A percentile compares a stretch with the other conserved stretches of the same genome.
phyloP scores from a whole-genome alignment of 2,797 vertebrate species.

The Linurgus olivaceus region DNA sequence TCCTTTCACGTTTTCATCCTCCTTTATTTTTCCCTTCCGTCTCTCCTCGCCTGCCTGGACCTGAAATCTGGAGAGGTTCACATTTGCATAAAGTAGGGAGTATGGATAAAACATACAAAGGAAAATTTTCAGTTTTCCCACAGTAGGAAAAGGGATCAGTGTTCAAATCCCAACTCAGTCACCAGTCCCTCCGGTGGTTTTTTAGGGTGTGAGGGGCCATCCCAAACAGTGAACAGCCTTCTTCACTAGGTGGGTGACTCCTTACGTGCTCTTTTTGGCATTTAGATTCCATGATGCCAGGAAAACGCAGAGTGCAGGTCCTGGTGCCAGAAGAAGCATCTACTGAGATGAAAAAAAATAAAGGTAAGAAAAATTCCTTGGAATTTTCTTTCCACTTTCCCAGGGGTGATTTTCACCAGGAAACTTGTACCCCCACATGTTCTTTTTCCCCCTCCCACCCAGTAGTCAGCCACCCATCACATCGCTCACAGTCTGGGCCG shows the following conservation, averaged over 20 bases:
- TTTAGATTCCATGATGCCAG: constrained; percentile 77
- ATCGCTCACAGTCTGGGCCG: constrained; percentile 82
- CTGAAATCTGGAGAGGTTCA: neutral
- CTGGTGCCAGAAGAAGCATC: constrained; percentile 16
- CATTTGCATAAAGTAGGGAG: neutral
- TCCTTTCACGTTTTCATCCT: neutral
- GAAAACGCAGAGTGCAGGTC: constrained; percentile 83
- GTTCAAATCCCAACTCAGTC: fast-evolving
- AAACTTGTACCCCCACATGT: fast-evolving
- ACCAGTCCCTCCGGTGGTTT: fast-evolving
- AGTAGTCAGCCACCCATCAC: constrained; percentile 86
- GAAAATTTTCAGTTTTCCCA: fast-evolving
- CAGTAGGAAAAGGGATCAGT: fast-evolving
- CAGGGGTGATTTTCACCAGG: neutral
- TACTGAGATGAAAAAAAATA: constrained; percentile 74
- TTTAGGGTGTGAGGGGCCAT: no score
- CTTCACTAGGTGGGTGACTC: neutral
- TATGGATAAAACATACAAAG: neutral
- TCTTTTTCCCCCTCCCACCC: neutral
- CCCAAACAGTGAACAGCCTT: fast-evolving
- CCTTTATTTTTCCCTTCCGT: neutral
- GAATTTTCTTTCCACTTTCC: fast-evolving
- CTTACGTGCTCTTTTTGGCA: neutral
- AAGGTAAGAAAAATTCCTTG: constrained; percentile 60
- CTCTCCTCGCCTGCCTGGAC: neutral